Base-by-base conservation (phyloP, 2,113 vertebrate genomes). In the Sphyrna mokarran region DNA sequence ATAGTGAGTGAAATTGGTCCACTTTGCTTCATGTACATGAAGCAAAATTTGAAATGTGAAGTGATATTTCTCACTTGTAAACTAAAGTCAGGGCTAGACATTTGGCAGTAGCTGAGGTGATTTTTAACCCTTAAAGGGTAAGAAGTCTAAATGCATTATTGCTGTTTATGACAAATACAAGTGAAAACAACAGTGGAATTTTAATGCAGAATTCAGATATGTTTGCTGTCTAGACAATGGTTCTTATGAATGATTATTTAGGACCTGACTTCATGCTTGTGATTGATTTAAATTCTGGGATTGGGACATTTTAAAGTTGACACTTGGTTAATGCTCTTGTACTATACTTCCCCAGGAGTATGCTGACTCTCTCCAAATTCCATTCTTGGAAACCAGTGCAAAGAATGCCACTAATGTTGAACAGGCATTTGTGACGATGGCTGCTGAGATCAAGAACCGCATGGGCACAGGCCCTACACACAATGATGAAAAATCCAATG, bases 361-460 rank as follows among this genome's bases (percentile, higher is more conserved):
- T 0, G 96, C 96, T 0, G 95, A 96, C 95, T 95, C 96, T 9
- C 95, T 96, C 1, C 95, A 87, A 29, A 95, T 96, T 69, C 96
- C 96, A 40, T 96, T 96, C 61, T 95, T 96, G 20, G 96, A 93
- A 93, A 93, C 89, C 61, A 93, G 89, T 37, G 89, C 89, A n/a
- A 93, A 93, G n/a, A 93, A 93, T 93, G 89, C 89, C 61, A 93
- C 89, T 16, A 93, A 93, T 10, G 89, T 93, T 68, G 89, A 93
- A 66, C 96, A 96, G 91, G 96, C 96, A 18, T 96, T 96, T 58
- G 91, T 96, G 76, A 96, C 96, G 26, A 96, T 96, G 96, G 96
- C 96, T 0, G 95, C 96, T 0, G 95, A 96, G 95, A 96, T 96
- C 96, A 96, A 96, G 96, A 96, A 96, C 87, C 96, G 96, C 0